A percentile compares a stretch with the other conserved stretches of the same genome.
Evolutionary conservation across 2,797 vertebrate species (phyloP).

Genomic region (Parauchenoglanis ngamensis): DNA sequence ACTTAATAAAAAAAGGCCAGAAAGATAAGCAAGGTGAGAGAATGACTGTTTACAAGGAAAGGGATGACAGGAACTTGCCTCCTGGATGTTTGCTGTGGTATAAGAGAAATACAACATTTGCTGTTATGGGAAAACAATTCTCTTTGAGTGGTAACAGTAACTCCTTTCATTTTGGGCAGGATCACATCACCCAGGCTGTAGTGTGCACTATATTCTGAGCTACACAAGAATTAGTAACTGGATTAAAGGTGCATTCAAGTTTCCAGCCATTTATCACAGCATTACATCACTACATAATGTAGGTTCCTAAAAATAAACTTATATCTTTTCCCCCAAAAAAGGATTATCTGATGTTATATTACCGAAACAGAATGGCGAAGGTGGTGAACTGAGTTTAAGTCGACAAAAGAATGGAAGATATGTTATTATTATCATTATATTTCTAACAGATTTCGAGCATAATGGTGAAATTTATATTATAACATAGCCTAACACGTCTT

Average conservation of each 20-base stretch:
- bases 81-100: neutral
- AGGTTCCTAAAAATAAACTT: neutral
- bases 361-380: neutral
- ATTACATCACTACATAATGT: neutral
- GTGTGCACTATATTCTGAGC: neutral
- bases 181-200: neutral
- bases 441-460: no score
- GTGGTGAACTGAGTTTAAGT: neutral
- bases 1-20: neutral
- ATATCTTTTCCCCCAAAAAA: neutral
- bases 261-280: neutral
- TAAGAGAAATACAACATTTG: neutral
- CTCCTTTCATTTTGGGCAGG: neutral
- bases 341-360: no score
- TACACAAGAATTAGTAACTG: neutral
- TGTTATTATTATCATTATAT: neutral
- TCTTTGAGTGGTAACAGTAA: neutral
- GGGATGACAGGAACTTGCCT: neutral
- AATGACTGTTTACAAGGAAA: neutral
- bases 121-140: neutral
- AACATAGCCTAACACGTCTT: no score
- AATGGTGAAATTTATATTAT: no score
- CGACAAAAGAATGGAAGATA: neutral
- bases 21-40: neutral
- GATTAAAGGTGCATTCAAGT: neutral